A percentile compares a stretch with the other conserved stretches of the same genome.
phyloP scores from a whole-genome alignment of 2,113 vertebrate genomes.

The Amblyopsis rosae region DNA sequence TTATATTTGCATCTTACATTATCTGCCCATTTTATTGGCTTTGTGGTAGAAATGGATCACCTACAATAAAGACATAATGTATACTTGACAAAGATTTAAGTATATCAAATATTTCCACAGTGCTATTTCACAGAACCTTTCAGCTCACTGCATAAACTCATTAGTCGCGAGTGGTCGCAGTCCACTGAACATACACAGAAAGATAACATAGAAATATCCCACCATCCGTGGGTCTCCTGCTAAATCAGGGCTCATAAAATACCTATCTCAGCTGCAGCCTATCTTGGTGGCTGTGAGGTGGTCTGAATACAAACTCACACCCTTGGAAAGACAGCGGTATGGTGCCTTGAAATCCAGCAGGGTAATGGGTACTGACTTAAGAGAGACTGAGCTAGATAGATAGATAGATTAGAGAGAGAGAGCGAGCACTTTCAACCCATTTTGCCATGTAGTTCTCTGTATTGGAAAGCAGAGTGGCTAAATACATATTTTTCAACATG shows the following conservation, averaged over 20 bases:
- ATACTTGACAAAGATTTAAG: neutral
- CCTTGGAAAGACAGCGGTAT: conserved; percentile 30
- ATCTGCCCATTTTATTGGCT: no score
- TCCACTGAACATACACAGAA: conserved; percentile 4
- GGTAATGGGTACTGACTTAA: conserved; percentile 31
- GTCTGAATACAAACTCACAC: conserved; percentile 34
- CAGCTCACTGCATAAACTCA: no score
- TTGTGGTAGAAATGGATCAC: no score
- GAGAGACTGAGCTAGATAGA: neutral
- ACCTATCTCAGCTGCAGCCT: neutral
- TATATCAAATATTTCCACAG: no score
- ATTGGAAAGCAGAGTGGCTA: neutral
- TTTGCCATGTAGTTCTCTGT: neutral
- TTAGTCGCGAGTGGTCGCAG: neutral
- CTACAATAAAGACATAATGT: neutral
- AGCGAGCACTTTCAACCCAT: conserved; percentile 13
- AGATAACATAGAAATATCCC: neutral
- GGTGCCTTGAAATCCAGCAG: conserved; percentile 15
- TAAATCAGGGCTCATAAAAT: neutral
- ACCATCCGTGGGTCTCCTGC: neutral
- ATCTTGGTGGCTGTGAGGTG: conserved; percentile 7
- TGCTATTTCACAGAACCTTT: no score
- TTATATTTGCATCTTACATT: no score
- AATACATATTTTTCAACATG: no score
- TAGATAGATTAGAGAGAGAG: conserved; percentile 3